A percentile compares a stretch with the other conserved stretches of the same genome.
These are phyloP conservation scores for Anolis apletophallus DNA, from an alignment of 2,797 vertebrate genomes.

Conservation along the genomic window DNA sequence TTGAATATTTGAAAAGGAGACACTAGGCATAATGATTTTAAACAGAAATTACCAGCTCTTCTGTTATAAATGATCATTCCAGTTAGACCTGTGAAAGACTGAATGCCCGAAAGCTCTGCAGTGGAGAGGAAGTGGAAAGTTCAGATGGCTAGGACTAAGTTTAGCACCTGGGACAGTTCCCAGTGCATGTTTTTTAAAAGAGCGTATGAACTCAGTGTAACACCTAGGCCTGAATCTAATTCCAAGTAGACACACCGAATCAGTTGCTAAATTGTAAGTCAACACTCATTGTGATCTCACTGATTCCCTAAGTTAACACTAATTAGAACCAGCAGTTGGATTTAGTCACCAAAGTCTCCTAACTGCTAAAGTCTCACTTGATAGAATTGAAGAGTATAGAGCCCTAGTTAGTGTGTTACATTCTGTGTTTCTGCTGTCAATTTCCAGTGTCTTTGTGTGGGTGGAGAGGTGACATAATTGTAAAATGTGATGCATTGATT, in stretches of 20 bases:
- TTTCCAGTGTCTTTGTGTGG: neutral
- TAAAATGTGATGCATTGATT: neutral
- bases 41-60: neutral
- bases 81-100: neutral
- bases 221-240: neutral
- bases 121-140: neutral
- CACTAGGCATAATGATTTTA: neutral
- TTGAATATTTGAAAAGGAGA: neutral
- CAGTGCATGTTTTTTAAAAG: neutral
- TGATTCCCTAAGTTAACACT: no score
- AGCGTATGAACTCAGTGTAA: neutral
- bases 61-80: neutral
- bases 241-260: no score
- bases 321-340: no score
- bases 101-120: neutral
- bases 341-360: neutral
- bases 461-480: neutral
- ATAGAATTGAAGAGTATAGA: neutral
- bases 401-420: neutral
- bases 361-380: neutral
- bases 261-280: no score
- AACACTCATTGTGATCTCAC: no score
- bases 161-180: conserved; percentile 12
- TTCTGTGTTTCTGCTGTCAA: neutral
- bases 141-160: neutral